phyloP scores from a whole-genome alignment of 2,888 invertebrate species.

The Macrostomum cliftonense region DNA sequence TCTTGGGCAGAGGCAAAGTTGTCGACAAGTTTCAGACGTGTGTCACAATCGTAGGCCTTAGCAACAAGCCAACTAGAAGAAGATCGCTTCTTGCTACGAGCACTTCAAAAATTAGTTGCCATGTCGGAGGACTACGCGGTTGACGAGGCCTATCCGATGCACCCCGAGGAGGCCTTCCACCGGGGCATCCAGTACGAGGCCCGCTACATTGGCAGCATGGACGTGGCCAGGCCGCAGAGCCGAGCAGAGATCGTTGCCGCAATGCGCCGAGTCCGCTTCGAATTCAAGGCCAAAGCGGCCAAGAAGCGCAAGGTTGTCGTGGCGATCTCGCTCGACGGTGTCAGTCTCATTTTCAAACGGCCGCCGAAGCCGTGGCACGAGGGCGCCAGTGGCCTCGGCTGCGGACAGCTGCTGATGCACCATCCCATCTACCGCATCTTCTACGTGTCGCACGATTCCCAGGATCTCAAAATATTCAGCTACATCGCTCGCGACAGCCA shows the following conservation, averaged over 20 bases:
- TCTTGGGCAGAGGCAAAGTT: too few relatives aligned
- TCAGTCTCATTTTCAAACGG: slow-evolving; percentile 54
- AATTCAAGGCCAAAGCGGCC: slow-evolving; percentile 89
- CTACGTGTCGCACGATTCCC: slow-evolving; percentile 94
- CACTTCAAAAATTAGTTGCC: too few relatives aligned
- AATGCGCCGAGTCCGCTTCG: slow-evolving; percentile 91
- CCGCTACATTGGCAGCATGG: slow-evolving; percentile 93
- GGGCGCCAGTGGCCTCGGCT: slow-evolving; percentile 36
- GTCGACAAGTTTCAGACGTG: too few relatives aligned
- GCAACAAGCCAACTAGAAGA: too few relatives aligned
- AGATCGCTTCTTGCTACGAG: too few relatives aligned
- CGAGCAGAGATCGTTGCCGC: slow-evolving; percentile 95
- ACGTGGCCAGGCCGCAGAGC: slow-evolving; percentile 83
- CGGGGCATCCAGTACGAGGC: slow-evolving; percentile 90
- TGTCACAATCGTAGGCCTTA: too few relatives aligned
- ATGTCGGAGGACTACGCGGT: too few relatives aligned
- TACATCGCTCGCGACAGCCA: slow-evolving; percentile 92
- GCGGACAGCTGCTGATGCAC: slow-evolving; percentile 50
- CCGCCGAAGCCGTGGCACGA: too few relatives aligned
- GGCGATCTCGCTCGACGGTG: slow-evolving; percentile 80
- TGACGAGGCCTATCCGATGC: too few relatives aligned
- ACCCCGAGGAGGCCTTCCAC: slow-evolving; percentile 70
- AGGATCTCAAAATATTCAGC: slow-evolving; percentile 94
- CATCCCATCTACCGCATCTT: slow-evolving; percentile 67
- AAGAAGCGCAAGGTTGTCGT: slow-evolving; percentile 92